Conservation (phyloP, 2,797 vertebrate species). For the Melanotaenia boesemani region DNA sequence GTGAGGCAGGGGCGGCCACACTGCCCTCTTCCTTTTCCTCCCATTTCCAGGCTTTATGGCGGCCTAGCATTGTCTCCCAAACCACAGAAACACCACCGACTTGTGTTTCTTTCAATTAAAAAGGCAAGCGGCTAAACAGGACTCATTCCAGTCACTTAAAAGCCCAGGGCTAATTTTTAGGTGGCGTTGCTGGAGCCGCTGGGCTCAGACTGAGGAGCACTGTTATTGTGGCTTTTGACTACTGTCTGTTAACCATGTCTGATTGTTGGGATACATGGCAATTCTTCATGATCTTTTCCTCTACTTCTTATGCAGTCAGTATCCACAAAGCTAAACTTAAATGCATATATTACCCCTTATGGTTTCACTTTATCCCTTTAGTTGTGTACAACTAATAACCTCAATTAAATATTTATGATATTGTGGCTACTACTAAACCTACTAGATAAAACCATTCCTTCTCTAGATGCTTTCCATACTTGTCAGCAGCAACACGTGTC, state of each 20-base stretch:
- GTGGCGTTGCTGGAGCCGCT: slow-evolving; percentile 24
- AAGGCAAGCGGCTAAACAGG: slow-evolving; percentile 2
- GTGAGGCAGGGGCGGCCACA: slow-evolving; percentile 73
- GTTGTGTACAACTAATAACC: not conserved
- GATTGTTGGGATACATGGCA: slow-evolving; percentile 42
- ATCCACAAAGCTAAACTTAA: slow-evolving; percentile 9
- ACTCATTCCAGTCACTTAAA: slow-evolving; percentile 10
- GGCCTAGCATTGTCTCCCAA: slow-evolving; percentile 79
- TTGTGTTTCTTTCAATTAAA: slow-evolving; percentile 29
- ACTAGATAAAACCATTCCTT: not conserved
- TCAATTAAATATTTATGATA: not conserved
- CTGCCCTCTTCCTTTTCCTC: slow-evolving; percentile 76
- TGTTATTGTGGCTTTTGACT: slow-evolving; percentile 40
- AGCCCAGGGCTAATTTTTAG: slow-evolving; percentile 2
- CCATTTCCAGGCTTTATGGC: slow-evolving; percentile 78
- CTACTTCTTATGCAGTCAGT: slow-evolving; percentile 4
- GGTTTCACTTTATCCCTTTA: not conserved
- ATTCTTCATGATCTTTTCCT: slow-evolving; percentile 46
- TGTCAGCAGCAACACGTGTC: not conserved
- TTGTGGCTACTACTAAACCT: not conserved
- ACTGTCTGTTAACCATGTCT: slow-evolving; percentile 32
- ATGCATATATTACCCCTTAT: not conserved
- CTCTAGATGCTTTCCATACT: not conserved
- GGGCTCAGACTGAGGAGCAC: slow-evolving; percentile 1
- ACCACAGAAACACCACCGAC: slow-evolving; percentile 46